Evolutionary conservation across 1,140 invertebrate species (phyloP), one percentile per base, ranked within the genome.

Genomic region (Brachionus paranguensis): DNA sequence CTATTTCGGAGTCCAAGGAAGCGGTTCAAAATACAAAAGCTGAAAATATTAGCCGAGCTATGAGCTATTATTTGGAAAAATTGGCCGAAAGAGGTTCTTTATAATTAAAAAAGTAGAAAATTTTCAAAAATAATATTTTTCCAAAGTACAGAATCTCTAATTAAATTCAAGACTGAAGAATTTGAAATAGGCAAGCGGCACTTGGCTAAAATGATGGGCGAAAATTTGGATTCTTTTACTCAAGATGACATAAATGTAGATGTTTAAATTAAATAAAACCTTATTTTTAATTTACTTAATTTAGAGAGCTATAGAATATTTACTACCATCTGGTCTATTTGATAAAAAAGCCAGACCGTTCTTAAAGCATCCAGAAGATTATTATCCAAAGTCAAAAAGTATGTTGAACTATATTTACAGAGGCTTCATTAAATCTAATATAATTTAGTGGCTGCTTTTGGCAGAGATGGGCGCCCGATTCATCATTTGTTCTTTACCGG

Each of bases 121-220:
- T 84, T 76, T 37, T 37, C 33, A 37, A 83, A 50, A 88, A 76
- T 50, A 50, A 76, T 27, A 14, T 10, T n/a, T 33, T 64, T 45
- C 29, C 27, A 64, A 68, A 81, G 53, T 81, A 60, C 78, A 91
- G 93, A 86, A 95, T 97, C 87, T 94, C 98, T 91, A 92, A 93
- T 86, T 91, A 92, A 85, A 27, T 81, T 81, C 41, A 92, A 98
- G 89, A 91, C 91, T 68, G 86, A 92, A 83, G 94, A 96, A 86
- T 99, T 93, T 90, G 92, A 95, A 87, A 93, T 96, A 87, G 97
- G 97, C 11, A 95, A 94, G 88, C 90, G 95, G 29, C 95, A 99
- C 91, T 91, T 99, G 78, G 97, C 97, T 5, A 98, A 98, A 89
- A 99, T 99, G 92, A 99, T 99, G 97, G 96, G 96, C 2, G 92